Percentiles rank a stretch among this genome's conserved stretches.
Evolutionary conservation across 2,113 vertebrate species (phyloP).

Genomic region (Scalopus aquaticus): DNA sequence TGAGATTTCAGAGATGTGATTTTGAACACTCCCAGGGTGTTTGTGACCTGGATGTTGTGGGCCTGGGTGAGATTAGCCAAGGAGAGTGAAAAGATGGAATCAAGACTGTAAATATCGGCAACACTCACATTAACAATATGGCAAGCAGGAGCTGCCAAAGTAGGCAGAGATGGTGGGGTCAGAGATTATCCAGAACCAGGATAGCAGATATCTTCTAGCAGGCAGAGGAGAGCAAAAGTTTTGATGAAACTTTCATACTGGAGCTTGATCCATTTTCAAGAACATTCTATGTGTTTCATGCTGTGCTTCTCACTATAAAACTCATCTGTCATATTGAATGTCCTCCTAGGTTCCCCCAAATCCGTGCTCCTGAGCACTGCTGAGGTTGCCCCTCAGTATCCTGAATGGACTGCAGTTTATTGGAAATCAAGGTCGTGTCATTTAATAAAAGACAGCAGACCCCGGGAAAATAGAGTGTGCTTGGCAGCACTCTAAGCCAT

Average conservation of each 20-base stretch:
- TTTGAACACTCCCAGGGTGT: not conserved
- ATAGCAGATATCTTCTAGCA: not conserved
- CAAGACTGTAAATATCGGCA: not conserved
- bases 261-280: not conserved
- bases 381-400: not conserved
- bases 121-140: not conserved
- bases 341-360: not conserved
- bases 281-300: not conserved
- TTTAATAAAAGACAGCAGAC: not conserved
- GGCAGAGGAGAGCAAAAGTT: not conserved
- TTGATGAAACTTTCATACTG: not conserved
- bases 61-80: too few relatives aligned
- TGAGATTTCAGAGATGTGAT: not conserved
- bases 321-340: not conserved
- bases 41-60: not conserved
- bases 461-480: not conserved
- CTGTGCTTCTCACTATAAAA: not conserved
- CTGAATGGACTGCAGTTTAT: not conserved
- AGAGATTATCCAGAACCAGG: not conserved
- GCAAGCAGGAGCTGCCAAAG: not conserved
- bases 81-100: not conserved
- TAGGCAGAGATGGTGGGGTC: not conserved
- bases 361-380: not conserved
- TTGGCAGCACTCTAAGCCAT: not conserved
- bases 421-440: not conserved